A percentile compares a stretch with the other conserved stretches of the same genome.
phyloP scores from a whole-genome alignment of 2,797 vertebrate genomes.

The Neostethus bicornis region DNA sequence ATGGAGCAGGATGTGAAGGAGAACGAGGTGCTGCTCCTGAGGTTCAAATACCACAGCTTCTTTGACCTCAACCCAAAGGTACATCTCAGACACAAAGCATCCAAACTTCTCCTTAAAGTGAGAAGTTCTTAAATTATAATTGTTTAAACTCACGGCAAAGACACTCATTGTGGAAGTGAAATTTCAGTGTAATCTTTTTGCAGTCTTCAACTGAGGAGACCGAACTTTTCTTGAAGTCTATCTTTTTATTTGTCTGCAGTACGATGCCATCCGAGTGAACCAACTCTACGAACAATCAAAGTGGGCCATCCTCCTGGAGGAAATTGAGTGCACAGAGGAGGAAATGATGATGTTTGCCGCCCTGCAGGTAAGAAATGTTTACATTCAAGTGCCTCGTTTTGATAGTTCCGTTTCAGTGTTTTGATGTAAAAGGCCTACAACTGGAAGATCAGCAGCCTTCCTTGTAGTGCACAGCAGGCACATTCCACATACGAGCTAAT shows the following conservation, averaged over 20 bases:
- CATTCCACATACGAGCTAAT: slow-evolving; percentile 56
- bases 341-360: slow-evolving; percentile 99
- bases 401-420: slow-evolving; percentile 33
- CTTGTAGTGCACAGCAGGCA: slow-evolving; percentile 51
- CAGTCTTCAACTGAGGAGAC: not conserved
- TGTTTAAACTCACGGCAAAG: not conserved
- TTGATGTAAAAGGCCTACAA: slow-evolving; percentile 22
- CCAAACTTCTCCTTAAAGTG: not conserved
- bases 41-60: slow-evolving; percentile 99
- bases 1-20: slow-evolving; percentile 99
- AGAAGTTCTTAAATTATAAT: not conserved
- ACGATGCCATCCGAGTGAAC: slow-evolving; percentile 98
- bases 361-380: slow-evolving; percentile 86
- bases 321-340: slow-evolving; percentile 98
- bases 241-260: slow-evolving; percentile 75
- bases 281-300: slow-evolving; percentile 98
- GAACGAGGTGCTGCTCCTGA: slow-evolving; percentile 94
- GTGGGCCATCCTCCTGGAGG: slow-evolving; percentile 98
- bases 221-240: slow-evolving; percentile 12
- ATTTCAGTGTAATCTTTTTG: not conserved
- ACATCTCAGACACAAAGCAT: slow-evolving; percentile 17
- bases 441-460: slow-evolving; percentile 33
- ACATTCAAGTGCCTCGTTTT: slow-evolving; percentile 16
- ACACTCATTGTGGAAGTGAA: not conserved
- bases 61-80: slow-evolving; percentile 99